Base-by-base conservation (phyloP, 2,888 invertebrate species). In the Spilarctia lutea region DNA sequence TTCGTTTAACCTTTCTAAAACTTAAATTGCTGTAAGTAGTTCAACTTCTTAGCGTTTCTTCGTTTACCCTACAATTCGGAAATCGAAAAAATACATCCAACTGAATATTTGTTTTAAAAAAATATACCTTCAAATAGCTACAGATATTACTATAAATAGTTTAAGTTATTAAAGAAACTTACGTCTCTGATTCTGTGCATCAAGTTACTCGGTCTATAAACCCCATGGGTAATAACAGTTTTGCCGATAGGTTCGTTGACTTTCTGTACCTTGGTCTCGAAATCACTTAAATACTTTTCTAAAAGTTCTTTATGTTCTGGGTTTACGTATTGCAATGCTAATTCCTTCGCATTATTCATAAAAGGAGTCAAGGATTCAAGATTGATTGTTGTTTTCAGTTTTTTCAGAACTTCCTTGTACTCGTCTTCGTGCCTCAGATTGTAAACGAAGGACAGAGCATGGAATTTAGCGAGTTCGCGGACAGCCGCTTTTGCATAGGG, bases 381-480 rank as follows among this genome's bases (percentile, higher is more conserved):
- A 45, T 48, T 39, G 33, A 66, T 18, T 20, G 33, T 11, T 60
- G 60, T 39, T 13, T 33, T 56, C 6, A 69, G 35, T 10, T 20
- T 20, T 6, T 27, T 20, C 18, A n/a, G 8, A 30, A 73, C 30
- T 65, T 63, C 8, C 35, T 65, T 27, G 16, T 84, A 89, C 35
- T 76, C 74, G 35, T 85, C 81, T 1, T 85, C 88, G 30, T 84
- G 65, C 68, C 86, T 83, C 24, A 85, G 79, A 52, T 81, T 80
- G 71, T 86, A 81, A 0, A 87, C 88, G 16, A 89, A 82, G 0
- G 91, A 91, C 1, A 92, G 79, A 0, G 92, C 91, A 71, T 94
- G 93, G 11, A 91, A 83, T 74, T 89, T 90, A 0, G 91, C 92
- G 68, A 92, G 75, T 16, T 86, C 87, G n/a, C 79, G 67, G 0